Base-by-base conservation (phyloP, 2,797 vertebrate species). In the Tarsius wallacei region DNA sequence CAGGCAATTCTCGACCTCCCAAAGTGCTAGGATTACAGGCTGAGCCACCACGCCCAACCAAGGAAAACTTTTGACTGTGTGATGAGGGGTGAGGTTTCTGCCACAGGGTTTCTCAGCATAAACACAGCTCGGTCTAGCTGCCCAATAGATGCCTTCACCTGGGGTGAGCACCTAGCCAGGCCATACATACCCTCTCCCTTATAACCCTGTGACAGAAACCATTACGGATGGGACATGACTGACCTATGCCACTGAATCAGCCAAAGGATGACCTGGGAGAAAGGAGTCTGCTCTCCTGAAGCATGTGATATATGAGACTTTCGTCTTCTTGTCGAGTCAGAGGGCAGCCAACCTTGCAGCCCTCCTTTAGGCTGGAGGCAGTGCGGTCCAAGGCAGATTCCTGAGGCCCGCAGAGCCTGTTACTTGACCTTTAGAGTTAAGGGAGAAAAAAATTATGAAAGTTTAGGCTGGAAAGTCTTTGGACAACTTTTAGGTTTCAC, bases 401-500 rank as follows among this genome's bases (percentile, higher is more conserved):
- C 85, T 2, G 21, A 94, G 24, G 21, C 6, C 77, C 42, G 3
- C 7, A 7, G 5, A 80, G 82, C 28, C 55, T 42, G 13, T 28
- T 61, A 33, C 17, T 26, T 89, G 68, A 93, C 91, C 83, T 87
- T 64, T 33, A 91, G 15, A 14, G 59, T 76, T 81, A 68, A 85
- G 84, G 33, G 82, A 49, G 82, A 49, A 13, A 11, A 80, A 78
- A 21, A 17, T 61, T 73, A 33, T 28, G 17, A 81, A 90, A 71
- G 49, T 68, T 88, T 57, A 66, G 78, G 12, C 61, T 77, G 77
- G 68, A 91, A 73, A 51, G 26, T 93, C 86, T 5, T 36, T 73
- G 82, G 68, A 81, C 76, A 57, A 88, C 57, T 95, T 76, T 57
- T 24, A 68, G 7, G 57, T 53, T 82, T 87, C 73, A 88, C 70